Base-by-base conservation (phyloP, 2,113 vertebrate species). In the Notiomystis cincta region DNA sequence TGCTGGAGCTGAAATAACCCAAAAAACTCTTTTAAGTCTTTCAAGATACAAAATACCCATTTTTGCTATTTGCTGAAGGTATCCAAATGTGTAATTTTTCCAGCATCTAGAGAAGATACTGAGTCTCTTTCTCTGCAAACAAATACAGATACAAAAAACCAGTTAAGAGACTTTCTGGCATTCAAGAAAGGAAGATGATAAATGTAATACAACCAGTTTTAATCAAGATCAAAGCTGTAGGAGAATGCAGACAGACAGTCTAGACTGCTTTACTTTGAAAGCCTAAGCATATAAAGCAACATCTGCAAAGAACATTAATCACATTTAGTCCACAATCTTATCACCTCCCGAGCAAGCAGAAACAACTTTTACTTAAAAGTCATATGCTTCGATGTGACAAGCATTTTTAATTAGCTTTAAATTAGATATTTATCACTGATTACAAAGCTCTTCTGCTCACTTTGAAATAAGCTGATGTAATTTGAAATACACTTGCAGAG, bases 251-350 rank as follows among this genome's bases (percentile, higher is more conserved):
- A 98, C 96, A 97, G 96, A 84, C 96, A 97, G 98, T 98, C 98
- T 98, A 98, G 97, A 98, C 98, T 97, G 94, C 96, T 93, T 95
- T 96, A 92, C 91, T 97, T 83, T 97, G 85, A 97, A 97, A 97
- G 92, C 75, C 95, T 97, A 97, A 97, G 98, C 97, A 98, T 96
- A 98, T 96, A 98, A 98, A 98, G 97, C 96, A 98, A 98, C 97
- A 98, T 98, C 97, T 98, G 97, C 98, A 98, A 96, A 97, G 98
- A 75, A 94, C 97, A 98, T 97, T 98, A 98, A 98, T 98, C 97
- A 98, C 96, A 97, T 92, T 97, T 96, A 97, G 87, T 90, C 83
- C 90, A 95, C 69, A 89, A 87, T 97, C 96, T 97, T 97, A 96
- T 95, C 94, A 92, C 95, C 84, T 96, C 90, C 88, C 61, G 77